phyloP scores from a whole-genome alignment of 2,888 invertebrate species.

The Drosophila suboccidentalis region DNA sequence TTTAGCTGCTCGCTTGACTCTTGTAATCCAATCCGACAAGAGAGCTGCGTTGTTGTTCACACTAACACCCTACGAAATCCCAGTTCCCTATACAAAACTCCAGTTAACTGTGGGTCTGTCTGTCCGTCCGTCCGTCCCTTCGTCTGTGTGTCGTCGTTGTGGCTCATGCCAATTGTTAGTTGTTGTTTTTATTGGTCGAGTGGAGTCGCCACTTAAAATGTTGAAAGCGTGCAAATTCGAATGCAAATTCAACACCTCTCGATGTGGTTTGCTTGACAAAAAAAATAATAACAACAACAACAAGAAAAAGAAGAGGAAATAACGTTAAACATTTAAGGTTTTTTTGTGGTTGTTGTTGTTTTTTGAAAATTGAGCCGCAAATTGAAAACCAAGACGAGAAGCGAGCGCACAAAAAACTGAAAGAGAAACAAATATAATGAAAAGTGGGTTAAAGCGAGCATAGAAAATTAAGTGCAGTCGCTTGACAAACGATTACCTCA shows the following conservation, averaged over 20 bases:
- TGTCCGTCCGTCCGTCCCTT: neutral
- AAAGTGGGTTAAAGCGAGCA: slow-evolving; percentile 77
- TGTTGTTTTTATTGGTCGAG: slow-evolving; percentile 54
- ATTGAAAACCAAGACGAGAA: slow-evolving; percentile 75
- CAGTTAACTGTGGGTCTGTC: slow-evolving; percentile 11
- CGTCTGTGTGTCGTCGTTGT: slow-evolving; percentile 36
- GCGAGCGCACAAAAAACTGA: slow-evolving; percentile 40
- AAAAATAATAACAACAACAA: slow-evolving; percentile 23
- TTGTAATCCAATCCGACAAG: slow-evolving; percentile 65
- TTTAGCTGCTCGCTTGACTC: slow-evolving; percentile 55
- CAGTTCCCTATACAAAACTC: slow-evolving; percentile 1
- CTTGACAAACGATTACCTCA: slow-evolving; percentile 63
- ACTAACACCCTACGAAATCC: slow-evolving; percentile 36
- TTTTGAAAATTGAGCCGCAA: slow-evolving; percentile 72
- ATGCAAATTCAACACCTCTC: slow-evolving; percentile 78
- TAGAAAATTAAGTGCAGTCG: slow-evolving; percentile 62
- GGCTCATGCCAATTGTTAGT: slow-evolving; percentile 74
- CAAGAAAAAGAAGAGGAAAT: slow-evolving; percentile 20
- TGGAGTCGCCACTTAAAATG: slow-evolving; percentile 57
- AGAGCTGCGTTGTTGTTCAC: slow-evolving; percentile 37
- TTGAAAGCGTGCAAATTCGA: slow-evolving; percentile 80
- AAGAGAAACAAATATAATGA: slow-evolving; percentile 35
- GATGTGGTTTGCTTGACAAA: slow-evolving; percentile 51
- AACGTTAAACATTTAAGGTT: slow-evolving; percentile 50
- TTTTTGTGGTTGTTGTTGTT: slow-evolving; percentile 10